These are phyloP conservation scores for Cactoblastis cactorum DNA, from an alignment of 2,888 invertebrate genomes.

Conservation along the genomic window DNA sequence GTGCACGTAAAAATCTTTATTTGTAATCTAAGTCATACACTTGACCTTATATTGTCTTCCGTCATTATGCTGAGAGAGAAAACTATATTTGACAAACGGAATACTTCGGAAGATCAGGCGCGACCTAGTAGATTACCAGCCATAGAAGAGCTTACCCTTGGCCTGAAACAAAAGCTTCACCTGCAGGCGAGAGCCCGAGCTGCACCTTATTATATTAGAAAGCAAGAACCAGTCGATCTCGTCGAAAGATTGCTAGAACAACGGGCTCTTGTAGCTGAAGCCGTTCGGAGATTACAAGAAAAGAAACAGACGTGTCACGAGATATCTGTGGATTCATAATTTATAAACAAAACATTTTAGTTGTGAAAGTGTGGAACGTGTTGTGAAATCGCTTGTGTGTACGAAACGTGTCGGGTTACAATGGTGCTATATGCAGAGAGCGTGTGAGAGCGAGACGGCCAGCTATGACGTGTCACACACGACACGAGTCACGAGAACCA, in stretches of 20 bases:
- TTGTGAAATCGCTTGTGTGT: conserved; percentile 79
- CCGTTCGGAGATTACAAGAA: conserved; percentile 74
- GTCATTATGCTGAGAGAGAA: conserved; percentile 72
- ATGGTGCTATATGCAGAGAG: conserved; percentile 79
- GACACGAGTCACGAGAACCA: conserved; percentile 75
- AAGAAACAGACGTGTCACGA: conserved; percentile 73
- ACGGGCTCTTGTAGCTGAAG: conserved; percentile 75
- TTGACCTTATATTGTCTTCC: conserved; percentile 28
- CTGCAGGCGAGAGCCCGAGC: conserved; percentile 73
- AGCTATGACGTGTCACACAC: conserved; percentile 73
- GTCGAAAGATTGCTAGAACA: conserved; percentile 71
- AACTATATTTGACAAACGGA: conserved; percentile 59
- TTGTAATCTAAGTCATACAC: conserved; percentile 35
- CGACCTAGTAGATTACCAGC: conserved; percentile 66
- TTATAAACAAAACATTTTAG: conserved; percentile 74
- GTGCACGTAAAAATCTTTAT: conserved; percentile 18
- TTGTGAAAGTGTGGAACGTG: conserved; percentile 78
- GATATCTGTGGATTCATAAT: conserved; percentile 75
- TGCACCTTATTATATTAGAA: conserved; percentile 75
- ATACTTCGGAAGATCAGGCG: conserved; percentile 50
- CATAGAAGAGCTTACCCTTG: conserved; percentile 71
- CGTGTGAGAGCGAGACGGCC: conserved; percentile 69
- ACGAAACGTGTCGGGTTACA: conserved; percentile 79
- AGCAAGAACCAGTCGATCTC: conserved; percentile 76
- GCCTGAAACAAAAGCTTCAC: conserved; percentile 76